A percentile compares a stretch with the other conserved stretches of the same genome.
Evolutionary conservation across 2,797 vertebrate species (phyloP).

Genomic region (Hydrophis major): DNA sequence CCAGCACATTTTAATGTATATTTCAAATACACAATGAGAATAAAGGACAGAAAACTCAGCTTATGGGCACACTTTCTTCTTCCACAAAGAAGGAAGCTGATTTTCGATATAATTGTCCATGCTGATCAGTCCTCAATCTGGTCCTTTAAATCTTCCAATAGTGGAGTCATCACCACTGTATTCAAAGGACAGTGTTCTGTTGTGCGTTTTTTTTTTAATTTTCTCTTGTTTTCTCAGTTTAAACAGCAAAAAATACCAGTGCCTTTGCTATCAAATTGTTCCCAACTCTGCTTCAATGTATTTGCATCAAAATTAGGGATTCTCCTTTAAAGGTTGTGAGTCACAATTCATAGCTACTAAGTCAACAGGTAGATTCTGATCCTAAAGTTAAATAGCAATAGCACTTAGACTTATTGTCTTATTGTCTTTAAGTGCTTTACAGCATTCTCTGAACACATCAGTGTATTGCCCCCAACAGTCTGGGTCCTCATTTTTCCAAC

Average conservation of each 20-base stretch:
- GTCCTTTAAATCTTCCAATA: not conserved
- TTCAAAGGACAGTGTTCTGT: not conserved
- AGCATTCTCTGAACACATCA: not conserved
- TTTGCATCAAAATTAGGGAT: not conserved
- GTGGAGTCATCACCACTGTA: not conserved
- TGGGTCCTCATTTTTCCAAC: too few species aligned
- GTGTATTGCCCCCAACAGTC: too few species aligned
- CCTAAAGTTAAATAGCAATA: constrained; percentile 11
- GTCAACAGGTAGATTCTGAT: constrained; percentile 29
- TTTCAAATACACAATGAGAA: not conserved
- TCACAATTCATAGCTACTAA: not conserved
- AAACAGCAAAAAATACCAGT: not conserved
- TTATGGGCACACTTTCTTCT: not conserved
- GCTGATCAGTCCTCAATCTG: not conserved
- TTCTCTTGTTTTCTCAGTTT: not conserved
- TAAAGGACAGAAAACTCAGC: not conserved
- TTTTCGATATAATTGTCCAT: not conserved
- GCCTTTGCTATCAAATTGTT: not conserved
- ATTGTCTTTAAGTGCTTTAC: not conserved
- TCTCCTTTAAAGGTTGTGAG: not conserved
- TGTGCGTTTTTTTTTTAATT: not conserved
- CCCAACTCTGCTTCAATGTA: not conserved
- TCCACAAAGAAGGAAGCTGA: not conserved
- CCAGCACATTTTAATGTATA: not conserved
- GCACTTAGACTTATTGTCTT: not conserved